These are phyloP conservation scores for Malachius bipustulatus DNA, from an alignment of 2,888 invertebrate genomes.

Conservation along the genomic window DNA sequence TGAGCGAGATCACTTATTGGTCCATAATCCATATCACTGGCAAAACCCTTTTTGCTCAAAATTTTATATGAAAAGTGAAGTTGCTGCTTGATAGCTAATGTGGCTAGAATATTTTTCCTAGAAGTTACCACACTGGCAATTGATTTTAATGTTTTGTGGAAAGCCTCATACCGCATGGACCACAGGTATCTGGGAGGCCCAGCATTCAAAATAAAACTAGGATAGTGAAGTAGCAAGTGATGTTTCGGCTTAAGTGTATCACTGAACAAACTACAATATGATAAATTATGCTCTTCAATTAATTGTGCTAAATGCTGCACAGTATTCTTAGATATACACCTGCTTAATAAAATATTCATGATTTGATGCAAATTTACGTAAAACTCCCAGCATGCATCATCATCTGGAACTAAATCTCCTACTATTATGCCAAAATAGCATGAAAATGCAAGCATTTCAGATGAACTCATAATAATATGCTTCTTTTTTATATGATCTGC, in stretches of 20 bases:
- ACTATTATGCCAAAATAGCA: slow-evolving; percentile 6
- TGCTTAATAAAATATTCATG: slow-evolving; percentile 5
- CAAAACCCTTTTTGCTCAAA: too few species aligned
- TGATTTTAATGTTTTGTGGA: slow-evolving; percentile 6
- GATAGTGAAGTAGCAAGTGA: slow-evolving; percentile 6
- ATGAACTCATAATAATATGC: slow-evolving; percentile 5
- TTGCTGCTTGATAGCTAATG: too few species aligned
- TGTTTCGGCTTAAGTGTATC: slow-evolving; percentile 4
- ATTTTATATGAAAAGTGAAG: too few species aligned
- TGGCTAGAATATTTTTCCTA: slow-evolving; percentile 7
- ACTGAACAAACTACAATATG: too few species aligned
- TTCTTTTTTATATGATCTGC: slow-evolving; percentile 7
- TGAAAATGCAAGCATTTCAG: slow-evolving; percentile 8
- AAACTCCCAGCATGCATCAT: slow-evolving; percentile 7
- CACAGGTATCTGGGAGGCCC: slow-evolving; percentile 7
- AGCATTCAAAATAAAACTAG: slow-evolving; percentile 7
- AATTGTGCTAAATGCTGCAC: neutral
- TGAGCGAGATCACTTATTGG: too few species aligned
- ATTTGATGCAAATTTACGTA: slow-evolving; percentile 8
- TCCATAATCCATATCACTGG: too few species aligned
- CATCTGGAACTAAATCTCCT: slow-evolving; percentile 8
- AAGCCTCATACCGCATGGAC: slow-evolving; percentile 8
- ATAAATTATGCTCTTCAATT: too few species aligned
- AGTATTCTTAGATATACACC: slow-evolving; percentile 3
- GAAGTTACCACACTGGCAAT: slow-evolving; percentile 6